Evolutionary conservation across 2,113 vertebrate species (phyloP), one percentile per base, ranked within the genome.

Genomic region (Micronycteris hirsuta): DNA sequence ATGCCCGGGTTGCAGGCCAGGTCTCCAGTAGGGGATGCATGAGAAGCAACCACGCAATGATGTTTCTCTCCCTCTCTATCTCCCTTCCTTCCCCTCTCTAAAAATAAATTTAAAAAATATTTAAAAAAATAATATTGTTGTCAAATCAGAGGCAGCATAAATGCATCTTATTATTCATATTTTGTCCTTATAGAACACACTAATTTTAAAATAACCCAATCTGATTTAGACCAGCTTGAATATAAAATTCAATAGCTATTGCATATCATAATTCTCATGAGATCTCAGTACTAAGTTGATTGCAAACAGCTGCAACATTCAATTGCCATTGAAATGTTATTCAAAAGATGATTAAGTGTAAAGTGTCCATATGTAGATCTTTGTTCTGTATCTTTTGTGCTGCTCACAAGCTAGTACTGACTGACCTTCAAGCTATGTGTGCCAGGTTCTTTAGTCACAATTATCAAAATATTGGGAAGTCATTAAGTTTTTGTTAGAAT

Each of bases 351-450:
- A 95, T 84, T 28, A 15, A 94, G 88, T 47, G 31, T 17, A 96
- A 93, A 93, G 8, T 88, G 61, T 94, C 67, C 11, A 96, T 84
- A 63, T 86, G 56, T 13, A 58, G 13, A 63, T 54, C 38, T 95
- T 68, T 96, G 63, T 71, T 74, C 3, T 47, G 13, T n/a, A 77
- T 38, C 7, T 67, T 16, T 95, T 92, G 54, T 45, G 70, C 28
- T 82, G 31, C 43, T 89, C 93, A 65, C 0, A 96, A 24, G 68
- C 81, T 96, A 61, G 77, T 91, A 86, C 16, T 96, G 52, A 97
- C 47, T 96, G 90, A 97, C 94, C 91, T 98, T 98, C 95, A 97
- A 97, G 82, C 74, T 61, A 90, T 22, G 67, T 97, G 93, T 92
- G 43, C 33, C 67, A 97, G 26, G 28, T 97, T 96, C 96, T 97